Percentiles rank a stretch among this genome's conserved stretches.
phyloP scores from a whole-genome alignment of 2,888 invertebrate species.

The Synanthedon andrenaeformis region DNA sequence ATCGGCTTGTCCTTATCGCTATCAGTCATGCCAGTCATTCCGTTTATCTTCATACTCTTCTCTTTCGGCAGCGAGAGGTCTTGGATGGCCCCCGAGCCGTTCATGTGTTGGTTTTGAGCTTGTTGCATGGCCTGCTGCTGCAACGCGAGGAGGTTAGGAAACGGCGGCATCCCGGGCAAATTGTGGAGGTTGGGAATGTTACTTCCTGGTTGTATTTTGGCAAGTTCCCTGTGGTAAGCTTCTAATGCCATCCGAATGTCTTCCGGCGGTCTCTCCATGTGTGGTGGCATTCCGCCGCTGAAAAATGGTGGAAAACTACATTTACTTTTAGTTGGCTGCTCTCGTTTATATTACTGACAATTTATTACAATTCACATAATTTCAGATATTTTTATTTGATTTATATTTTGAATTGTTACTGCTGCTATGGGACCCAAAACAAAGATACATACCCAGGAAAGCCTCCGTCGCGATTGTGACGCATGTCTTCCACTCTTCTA shows the following conservation, averaged over 20 bases:
- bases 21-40: constrained; percentile 75
- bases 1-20: constrained; percentile 75
- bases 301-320: constrained; percentile 87
- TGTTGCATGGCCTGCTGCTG: constrained; percentile 74
- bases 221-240: constrained; percentile 93
- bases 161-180: constrained; percentile 68
- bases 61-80: constrained; percentile 89
- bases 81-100: constrained; percentile 78
- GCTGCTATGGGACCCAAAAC: not conserved
- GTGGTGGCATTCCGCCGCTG: constrained; percentile 76
- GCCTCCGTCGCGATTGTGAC: constrained; percentile 80
- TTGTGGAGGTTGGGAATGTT: constrained; percentile 70
- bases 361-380: not conserved
- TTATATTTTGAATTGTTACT: not conserved
- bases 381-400: not conserved
- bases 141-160: constrained; percentile 78
- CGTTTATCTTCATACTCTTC: constrained; percentile 73
- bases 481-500: constrained; percentile 78
- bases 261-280: constrained; percentile 75
- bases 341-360: not conserved
- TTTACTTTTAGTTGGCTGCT: constrained; percentile 67
- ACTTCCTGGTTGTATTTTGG: constrained; percentile 82
- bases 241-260: constrained; percentile 91
- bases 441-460: constrained; percentile 78
- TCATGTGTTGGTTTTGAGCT: constrained; percentile 66